Base-by-base conservation (phyloP, 2,888 invertebrate genomes). In the Cerastis leucographa region DNA sequence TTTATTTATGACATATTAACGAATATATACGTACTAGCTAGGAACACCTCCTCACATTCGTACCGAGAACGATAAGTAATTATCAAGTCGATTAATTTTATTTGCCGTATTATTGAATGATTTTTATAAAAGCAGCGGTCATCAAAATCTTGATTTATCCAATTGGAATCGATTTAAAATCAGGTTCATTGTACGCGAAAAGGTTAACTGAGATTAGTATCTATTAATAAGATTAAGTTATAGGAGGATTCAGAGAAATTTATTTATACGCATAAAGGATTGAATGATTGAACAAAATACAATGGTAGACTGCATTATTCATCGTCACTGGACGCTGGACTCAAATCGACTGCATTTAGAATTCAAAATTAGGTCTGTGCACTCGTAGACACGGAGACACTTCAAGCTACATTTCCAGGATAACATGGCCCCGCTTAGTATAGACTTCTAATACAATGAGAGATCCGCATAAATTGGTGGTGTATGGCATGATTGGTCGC, bases 181-280 rank as follows among this genome's bases (percentile, higher is more conserved):
- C 77, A 82, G 85, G 89, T 90, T 91, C 89, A 89, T 89, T 89
- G 91, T 86, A 86, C 88, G 85, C 70, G 71, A 75, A 83, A 80
- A 85, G 74, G 73, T 84, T 84, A 72, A 66, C 54, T 54, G 35
- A 89, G 88, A 90, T 87, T 81, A 87, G 56, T 85, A 88, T 88
- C 83, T 85, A 75, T 73, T 87, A 89, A 89, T 86, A 86, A 84
- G 85, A 88, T 88, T 86, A 88, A 80, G 71, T 83, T 85, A 72
- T 78, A 76, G 74, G 73, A 65, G 64, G 71, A 35, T 86, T 87
- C 83, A 76, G 49, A 85, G 83, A 83, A 86, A 76, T 54, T 74
- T 86, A 85, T 85, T 76, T 76, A 81, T 76, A 84, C 67, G 67
- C 69, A 74, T 81, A 84, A 82, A 87, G 80, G 85, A 80, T 80